Evolutionary conservation across 2,888 invertebrate genomes (phyloP).

Genomic region (Dryadula phaetusa): DNA sequence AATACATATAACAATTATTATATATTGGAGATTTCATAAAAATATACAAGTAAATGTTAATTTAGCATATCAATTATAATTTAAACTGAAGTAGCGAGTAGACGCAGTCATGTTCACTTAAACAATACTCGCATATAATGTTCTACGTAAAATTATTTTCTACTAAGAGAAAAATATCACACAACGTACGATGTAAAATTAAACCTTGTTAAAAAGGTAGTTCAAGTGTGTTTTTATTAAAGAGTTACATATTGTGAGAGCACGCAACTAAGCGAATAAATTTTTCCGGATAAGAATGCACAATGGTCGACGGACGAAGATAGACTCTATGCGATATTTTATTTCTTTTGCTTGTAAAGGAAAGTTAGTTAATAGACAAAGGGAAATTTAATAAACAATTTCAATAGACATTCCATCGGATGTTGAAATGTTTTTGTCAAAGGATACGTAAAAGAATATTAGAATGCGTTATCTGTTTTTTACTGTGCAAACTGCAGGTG

Average conservation of each 20-base stretch:
- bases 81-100: not conserved
- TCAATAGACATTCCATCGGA: not conserved
- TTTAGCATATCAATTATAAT: no score
- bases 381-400: conserved; percentile 9
- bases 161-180: not conserved
- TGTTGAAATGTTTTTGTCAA: conserved; percentile 23
- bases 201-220: not conserved
- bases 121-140: not conserved
- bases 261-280: not conserved
- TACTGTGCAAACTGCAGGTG: not conserved
- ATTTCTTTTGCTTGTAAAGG: not conserved
- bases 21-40: not conserved
- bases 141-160: not conserved
- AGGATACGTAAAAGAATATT: conserved; percentile 20
- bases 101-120: no score
- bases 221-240: not conserved
- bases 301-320: not conserved
- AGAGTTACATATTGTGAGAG: not conserved
- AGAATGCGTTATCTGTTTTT: conserved; percentile 8
- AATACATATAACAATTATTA: not conserved
- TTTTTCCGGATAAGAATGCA: not conserved
- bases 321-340: not conserved
- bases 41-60: no score
- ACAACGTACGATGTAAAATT: not conserved
- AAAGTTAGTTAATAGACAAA: not conserved